Percentiles rank a stretch among this genome's conserved stretches.
phyloP scores from a whole-genome alignment of 1,140 invertebrate species.

The Wiebesia pumilae region DNA sequence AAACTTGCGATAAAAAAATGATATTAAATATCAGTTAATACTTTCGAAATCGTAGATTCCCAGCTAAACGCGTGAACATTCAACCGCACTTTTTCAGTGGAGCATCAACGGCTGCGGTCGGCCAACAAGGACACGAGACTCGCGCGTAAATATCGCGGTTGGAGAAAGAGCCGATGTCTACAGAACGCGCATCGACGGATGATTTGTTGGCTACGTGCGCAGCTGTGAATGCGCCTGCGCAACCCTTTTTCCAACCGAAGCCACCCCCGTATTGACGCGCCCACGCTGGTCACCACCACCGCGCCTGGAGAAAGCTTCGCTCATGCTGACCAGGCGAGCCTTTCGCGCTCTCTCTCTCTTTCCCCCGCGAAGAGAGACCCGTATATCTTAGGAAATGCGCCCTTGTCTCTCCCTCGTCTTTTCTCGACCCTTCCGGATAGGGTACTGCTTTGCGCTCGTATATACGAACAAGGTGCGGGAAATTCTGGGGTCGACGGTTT shows the following conservation, averaged over 20 bases:
- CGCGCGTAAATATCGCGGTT: neutral
- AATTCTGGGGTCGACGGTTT: neutral
- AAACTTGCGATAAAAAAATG: too few species aligned
- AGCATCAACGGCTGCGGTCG: neutral
- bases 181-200: slow-evolving; percentile 20
- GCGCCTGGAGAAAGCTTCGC: slow-evolving; percentile 57
- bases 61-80: neutral
- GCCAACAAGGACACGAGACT: neutral
- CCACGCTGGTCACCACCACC: slow-evolving; percentile 65
- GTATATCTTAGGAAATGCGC: slow-evolving; percentile 71
- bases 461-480: neutral
- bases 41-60: neutral
- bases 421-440: neutral
- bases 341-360: slow-evolving; percentile 55
- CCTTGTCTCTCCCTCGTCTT: slow-evolving; percentile 62
- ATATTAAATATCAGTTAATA: too few species aligned
- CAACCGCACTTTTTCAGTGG: neutral
- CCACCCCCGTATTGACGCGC: slow-evolving; percentile 71
- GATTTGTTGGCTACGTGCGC: slow-evolving; percentile 55
- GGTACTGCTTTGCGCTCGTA: neutral
- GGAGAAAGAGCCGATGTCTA: neutral
- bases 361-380: neutral
- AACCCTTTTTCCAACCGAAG: slow-evolving; percentile 64
- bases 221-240: slow-evolving; percentile 63
- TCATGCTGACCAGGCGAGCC: slow-evolving; percentile 33